These are phyloP conservation scores for Chrysolina americana DNA, from an alignment of 2,888 invertebrate genomes.

Conservation along the genomic window DNA sequence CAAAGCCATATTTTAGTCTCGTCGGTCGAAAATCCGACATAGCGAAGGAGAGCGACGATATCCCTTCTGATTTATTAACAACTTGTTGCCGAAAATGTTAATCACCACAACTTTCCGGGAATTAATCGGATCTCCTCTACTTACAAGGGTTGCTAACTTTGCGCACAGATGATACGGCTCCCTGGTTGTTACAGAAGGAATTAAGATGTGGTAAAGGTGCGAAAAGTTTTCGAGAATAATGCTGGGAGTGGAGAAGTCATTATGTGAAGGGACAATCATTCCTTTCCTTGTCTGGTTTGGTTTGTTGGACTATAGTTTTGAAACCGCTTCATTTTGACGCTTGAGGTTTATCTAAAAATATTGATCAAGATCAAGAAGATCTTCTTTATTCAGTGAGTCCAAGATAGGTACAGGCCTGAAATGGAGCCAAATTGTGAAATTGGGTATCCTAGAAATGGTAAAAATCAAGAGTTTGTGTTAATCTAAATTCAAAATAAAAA, in stretches of 20 bases:
- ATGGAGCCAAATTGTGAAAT: too few species aligned
- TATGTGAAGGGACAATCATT: neutral
- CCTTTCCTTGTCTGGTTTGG: neutral
- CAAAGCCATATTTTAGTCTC: conserved; percentile 23
- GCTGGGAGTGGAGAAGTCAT: neutral
- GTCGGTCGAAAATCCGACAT: conserved; percentile 38
- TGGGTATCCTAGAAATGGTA: too few species aligned
- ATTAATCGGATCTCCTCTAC: conserved; percentile 52
- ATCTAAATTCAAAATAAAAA: too few species aligned
- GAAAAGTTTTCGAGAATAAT: neutral
- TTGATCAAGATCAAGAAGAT: too few species aligned
- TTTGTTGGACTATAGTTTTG: neutral
- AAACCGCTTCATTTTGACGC: neutral
- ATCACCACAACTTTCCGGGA: conserved; percentile 61
- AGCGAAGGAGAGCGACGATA: conserved; percentile 58
- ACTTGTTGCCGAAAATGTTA: conserved; percentile 67
- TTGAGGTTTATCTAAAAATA: too few species aligned
- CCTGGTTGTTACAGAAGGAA: conserved; percentile 8
- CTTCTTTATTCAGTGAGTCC: too few species aligned
- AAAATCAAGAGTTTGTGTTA: too few species aligned
- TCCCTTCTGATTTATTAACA: conserved; percentile 66
- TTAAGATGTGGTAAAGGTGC: conserved; percentile 8
- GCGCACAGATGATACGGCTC: conserved; percentile 27
- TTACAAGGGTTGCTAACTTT: conserved; percentile 40
- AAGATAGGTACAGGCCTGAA: too few species aligned